phyloP scores from a whole-genome alignment of 2,888 invertebrate genomes.

The Tachina lurida region DNA sequence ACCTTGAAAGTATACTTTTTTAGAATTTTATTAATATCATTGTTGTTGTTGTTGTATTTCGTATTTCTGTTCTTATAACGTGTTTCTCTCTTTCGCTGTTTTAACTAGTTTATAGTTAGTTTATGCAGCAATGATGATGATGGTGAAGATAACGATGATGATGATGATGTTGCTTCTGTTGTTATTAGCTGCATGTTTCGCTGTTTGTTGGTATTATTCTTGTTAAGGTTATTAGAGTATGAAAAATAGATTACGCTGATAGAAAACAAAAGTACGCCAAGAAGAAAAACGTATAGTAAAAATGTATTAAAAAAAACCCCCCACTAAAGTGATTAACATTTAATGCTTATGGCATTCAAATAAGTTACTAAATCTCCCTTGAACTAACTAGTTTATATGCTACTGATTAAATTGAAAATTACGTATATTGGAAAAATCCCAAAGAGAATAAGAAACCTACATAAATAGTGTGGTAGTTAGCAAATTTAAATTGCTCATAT shows the following conservation, averaged over 20 bases:
- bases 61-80: not conserved
- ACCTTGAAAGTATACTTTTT: slow-evolving; percentile 58
- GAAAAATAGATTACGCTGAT: slow-evolving; percentile 68
- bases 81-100: slow-evolving; percentile 15
- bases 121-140: slow-evolving; percentile 22
- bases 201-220: slow-evolving; percentile 20
- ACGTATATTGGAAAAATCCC: not conserved
- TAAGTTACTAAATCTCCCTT: not conserved
- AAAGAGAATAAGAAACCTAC: too few species aligned
- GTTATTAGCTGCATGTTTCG: not conserved
- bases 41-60: slow-evolving; percentile 7
- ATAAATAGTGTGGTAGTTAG: too few species aligned
- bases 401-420: slow-evolving; percentile 24
- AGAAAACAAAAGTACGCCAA: slow-evolving; percentile 52
- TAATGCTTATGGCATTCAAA: slow-evolving; percentile 36
- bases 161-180: slow-evolving; percentile 3
- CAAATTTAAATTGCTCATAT: too few species aligned
- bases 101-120: slow-evolving; percentile 59
- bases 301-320: slow-evolving; percentile 36
- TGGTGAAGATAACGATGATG: slow-evolving; percentile 11
- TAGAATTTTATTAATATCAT: slow-evolving; percentile 43
- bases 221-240: slow-evolving; percentile 68
- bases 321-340: slow-evolving; percentile 67
- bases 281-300: slow-evolving; percentile 20
- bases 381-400: slow-evolving; percentile 12